phyloP scores from a whole-genome alignment of 2,113 vertebrate species.

The Salvelinus alpinus region DNA sequence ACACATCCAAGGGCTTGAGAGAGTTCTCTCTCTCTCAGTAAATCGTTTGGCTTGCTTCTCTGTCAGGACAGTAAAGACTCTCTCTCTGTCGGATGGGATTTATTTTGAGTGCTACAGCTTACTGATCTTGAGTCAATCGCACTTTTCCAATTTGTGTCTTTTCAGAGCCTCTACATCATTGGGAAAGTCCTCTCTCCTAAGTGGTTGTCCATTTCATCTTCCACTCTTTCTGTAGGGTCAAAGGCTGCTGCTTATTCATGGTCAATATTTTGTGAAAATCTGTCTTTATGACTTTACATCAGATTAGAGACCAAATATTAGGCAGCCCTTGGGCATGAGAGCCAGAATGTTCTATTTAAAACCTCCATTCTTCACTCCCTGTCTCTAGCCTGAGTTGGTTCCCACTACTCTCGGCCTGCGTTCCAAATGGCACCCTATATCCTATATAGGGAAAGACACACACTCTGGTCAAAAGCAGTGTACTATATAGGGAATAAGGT shows the following conservation, averaged over 20 bases:
- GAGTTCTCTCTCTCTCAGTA: constrained; percentile 34
- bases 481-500: no score
- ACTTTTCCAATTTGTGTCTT: background rate
- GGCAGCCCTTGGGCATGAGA: constrained; percentile 2
- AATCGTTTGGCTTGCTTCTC: constrained; percentile 43
- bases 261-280: background rate
- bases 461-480: no score
- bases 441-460: background rate
- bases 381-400: constrained; percentile 14
- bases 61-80: constrained; percentile 39
- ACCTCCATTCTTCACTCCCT: constrained; percentile 45
- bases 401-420: constrained; percentile 25
- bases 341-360: constrained; percentile 30
- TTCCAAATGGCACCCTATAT: background rate
- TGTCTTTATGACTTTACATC: background rate
- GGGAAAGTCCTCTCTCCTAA: background rate
- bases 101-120: no score
- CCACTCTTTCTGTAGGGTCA: background rate
- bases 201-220: background rate
- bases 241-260: background rate
- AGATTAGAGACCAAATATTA: background rate
- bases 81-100: constrained; percentile 26
- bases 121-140: background rate
- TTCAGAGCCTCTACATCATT: background rate
- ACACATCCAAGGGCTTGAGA: constrained; percentile 24